These are phyloP conservation scores for Nettapus auritus DNA, from an alignment of 2,113 vertebrate species.

Conservation along the genomic window DNA sequence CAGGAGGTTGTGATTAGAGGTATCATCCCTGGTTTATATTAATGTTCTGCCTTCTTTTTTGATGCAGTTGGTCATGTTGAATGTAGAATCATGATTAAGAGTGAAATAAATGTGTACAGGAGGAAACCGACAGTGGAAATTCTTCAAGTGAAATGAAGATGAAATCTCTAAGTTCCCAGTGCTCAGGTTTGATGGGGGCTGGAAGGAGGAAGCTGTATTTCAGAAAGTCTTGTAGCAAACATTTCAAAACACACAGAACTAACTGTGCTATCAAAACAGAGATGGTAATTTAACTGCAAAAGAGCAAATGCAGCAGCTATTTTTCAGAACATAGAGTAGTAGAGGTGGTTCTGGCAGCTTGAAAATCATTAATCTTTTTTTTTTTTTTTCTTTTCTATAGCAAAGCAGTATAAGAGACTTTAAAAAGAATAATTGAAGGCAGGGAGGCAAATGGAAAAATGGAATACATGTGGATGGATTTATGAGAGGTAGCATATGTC, in stretches of 20 bases:
- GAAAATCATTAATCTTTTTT: background rate
- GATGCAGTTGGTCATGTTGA: background rate
- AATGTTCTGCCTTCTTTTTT: background rate
- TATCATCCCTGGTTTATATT: background rate
- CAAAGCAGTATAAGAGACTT: background rate
- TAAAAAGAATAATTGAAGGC: background rate
- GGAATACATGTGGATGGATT: background rate
- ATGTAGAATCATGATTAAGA: background rate
- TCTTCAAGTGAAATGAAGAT: background rate
- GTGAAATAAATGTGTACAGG: background rate
- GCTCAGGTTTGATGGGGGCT: background rate
- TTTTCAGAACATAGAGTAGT: background rate
- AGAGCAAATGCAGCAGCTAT: background rate
- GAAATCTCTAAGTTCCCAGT: background rate
- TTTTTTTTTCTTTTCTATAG: background rate
- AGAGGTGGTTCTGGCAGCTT: background rate
- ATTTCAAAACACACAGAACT: background rate
- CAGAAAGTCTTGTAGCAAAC: background rate
- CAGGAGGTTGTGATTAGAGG: background rate
- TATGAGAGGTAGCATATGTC: background rate
- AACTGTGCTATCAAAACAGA: background rate
- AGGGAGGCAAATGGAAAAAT: background rate
- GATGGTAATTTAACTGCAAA: background rate
- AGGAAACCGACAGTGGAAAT: background rate
- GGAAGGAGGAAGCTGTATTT: background rate